Conservation (phyloP, 2,113 vertebrate species). For the Notarius lentiginosus region DNA sequence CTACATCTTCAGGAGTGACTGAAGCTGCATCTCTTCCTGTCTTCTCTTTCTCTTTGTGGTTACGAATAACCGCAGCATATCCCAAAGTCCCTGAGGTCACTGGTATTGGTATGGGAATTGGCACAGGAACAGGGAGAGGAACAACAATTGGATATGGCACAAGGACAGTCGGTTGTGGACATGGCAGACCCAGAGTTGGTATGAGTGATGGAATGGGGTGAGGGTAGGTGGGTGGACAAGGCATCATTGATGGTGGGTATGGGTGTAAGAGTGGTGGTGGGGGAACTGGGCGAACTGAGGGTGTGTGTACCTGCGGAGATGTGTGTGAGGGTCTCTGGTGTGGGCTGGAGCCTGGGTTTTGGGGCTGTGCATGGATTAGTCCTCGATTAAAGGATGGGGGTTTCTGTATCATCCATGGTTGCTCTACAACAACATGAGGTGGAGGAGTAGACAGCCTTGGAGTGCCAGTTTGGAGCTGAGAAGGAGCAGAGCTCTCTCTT, state of each 20-base stretch:
- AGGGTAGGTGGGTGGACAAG: conserved; percentile 85
- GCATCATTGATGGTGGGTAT: conserved; percentile 73
- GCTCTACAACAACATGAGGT: conserved; percentile 71
- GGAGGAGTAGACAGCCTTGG: conserved; percentile 48
- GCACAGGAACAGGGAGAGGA: conserved; percentile 90
- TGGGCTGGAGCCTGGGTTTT: conserved; percentile 86
- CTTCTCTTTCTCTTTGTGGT: not conserved
- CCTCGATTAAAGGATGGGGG: conserved; percentile 90
- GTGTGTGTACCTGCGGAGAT: conserved; percentile 86
- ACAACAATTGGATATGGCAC: conserved; percentile 95
- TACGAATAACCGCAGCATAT: conserved; percentile 84
- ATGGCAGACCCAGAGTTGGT: conserved; percentile 87
- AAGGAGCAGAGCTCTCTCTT: conserved; percentile 76
- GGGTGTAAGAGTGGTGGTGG: conserved; percentile 85
- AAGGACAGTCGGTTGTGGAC: conserved; percentile 89
- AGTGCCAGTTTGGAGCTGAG: conserved; percentile 51
- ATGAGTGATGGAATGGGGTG: conserved; percentile 87
- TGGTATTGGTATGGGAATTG: conserved; percentile 93
- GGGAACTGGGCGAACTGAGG: conserved; percentile 82
- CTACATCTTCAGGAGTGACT: conserved; percentile 3
- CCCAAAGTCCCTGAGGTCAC: conserved; percentile 78
- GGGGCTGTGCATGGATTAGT: conserved; percentile 80
- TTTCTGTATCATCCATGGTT: conserved; percentile 76
- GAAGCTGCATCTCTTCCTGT: not conserved
- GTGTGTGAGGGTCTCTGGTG: conserved; percentile 85